Evolutionary conservation across 2,888 invertebrate genomes (phyloP).

Genomic region (Villa cingulata): DNA sequence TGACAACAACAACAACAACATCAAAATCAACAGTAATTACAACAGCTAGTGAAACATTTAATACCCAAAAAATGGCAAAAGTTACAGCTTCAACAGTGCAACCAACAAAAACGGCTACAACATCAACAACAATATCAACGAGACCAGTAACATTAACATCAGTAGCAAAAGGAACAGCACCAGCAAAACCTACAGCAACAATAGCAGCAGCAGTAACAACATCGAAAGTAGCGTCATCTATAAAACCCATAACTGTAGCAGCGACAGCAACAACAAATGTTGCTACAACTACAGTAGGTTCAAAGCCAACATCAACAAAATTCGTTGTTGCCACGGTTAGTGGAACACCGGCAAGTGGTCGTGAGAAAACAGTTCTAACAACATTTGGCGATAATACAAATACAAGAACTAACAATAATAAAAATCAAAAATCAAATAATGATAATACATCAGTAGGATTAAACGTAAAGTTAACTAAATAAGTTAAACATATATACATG

Average conservation of each 20-base stretch:
- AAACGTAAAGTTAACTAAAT: too few relatives aligned
- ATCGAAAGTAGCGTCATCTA: conserved; percentile 9
- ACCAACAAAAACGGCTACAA: conserved; percentile 1
- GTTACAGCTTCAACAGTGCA: not conserved
- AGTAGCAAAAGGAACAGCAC: conserved; percentile 16
- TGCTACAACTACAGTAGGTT: too few relatives aligned
- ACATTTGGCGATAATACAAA: conserved; percentile 19
- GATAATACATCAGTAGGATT: too few relatives aligned
- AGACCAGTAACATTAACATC: not conserved
- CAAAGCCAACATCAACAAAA: too few relatives aligned
- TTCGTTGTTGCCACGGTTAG: conserved; percentile 16
- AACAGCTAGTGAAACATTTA: too few relatives aligned
- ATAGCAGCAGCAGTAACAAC: conserved; percentile 1
- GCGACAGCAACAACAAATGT: conserved; percentile 10
- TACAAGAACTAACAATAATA: not conserved
- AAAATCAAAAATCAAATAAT: conserved; percentile 1
- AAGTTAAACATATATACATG: too few relatives aligned
- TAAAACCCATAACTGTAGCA: conserved; percentile 10
- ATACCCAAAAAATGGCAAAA: too few relatives aligned
- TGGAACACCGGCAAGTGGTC: conserved; percentile 26
- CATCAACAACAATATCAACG: conserved; percentile 1
- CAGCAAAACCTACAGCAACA: conserved; percentile 10
- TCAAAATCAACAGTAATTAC: not conserved
- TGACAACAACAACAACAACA: too few relatives aligned
- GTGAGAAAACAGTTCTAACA: conserved; percentile 25